A percentile compares a stretch with the other conserved stretches of the same genome.
Conservation (phyloP, 2,797 vertebrate genomes). For the Amblyraja radiata region DNA sequence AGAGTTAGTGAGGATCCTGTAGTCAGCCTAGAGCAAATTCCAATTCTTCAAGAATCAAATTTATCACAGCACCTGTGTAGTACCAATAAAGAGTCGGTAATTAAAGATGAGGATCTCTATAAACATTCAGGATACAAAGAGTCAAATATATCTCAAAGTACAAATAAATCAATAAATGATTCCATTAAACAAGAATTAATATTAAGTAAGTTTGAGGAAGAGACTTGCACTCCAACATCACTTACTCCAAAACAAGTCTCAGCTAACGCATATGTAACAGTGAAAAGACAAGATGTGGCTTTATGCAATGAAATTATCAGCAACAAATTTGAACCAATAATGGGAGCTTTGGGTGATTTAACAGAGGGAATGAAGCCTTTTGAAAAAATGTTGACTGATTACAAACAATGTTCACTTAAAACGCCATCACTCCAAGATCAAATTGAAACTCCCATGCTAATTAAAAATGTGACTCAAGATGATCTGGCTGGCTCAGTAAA, state of each 20-base stretch:
- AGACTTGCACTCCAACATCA: background rate
- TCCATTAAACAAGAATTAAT: conserved; percentile 10
- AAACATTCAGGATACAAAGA: background rate
- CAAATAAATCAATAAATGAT: background rate
- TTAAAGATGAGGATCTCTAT: background rate
- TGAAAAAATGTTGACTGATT: conserved; percentile 5
- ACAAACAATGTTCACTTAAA: background rate
- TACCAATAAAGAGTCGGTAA: background rate
- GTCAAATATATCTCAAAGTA: background rate
- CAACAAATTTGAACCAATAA: conserved; percentile 11
- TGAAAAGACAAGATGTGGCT: background rate
- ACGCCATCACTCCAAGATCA: background rate
- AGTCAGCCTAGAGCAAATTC: background rate
- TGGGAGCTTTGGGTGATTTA: too few species aligned
- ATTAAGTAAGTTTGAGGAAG: background rate
- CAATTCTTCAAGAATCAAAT: background rate
- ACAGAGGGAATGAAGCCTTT: background rate
- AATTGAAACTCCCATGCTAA: background rate
- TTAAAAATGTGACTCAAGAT: conserved; percentile 9
- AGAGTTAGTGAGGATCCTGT: background rate
- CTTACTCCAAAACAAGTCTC: background rate
- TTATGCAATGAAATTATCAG: background rate
- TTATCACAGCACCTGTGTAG: background rate
- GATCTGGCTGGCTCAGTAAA: background rate
- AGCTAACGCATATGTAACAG: background rate